phyloP scores from a whole-genome alignment of 1,140 invertebrate genomes.

The Chionoecetes opilio region DNA sequence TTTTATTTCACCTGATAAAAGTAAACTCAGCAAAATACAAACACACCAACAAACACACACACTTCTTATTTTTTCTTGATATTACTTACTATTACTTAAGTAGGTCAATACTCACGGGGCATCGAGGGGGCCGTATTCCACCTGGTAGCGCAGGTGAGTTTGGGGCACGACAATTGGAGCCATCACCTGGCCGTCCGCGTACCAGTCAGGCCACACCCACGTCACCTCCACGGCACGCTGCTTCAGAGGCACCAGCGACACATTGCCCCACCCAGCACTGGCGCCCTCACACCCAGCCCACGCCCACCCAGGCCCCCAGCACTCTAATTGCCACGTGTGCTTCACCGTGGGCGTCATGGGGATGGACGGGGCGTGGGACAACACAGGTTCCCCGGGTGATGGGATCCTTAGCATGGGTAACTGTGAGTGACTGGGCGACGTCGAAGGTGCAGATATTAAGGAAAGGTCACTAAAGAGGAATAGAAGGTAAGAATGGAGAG shows the following conservation, averaged over 20 bases:
- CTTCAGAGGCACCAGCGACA: constrained; percentile 66
- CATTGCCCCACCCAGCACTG: constrained; percentile 72
- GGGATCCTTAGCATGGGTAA: constrained; percentile 50
- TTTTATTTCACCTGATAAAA: too few relatives aligned
- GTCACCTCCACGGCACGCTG: constrained; percentile 74
- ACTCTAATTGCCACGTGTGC: constrained; percentile 70
- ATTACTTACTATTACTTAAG: too few relatives aligned
- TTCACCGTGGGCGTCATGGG: constrained; percentile 38
- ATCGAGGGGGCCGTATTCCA: constrained; percentile 70
- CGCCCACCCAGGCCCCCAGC: constrained; percentile 68
- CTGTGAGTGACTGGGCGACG: background rate
- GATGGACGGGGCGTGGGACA: background rate
- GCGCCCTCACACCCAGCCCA: constrained; percentile 72
- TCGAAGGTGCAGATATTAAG: background rate
- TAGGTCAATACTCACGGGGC: constrained; percentile 73
- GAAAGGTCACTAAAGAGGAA: background rate
- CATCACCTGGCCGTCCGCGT: background rate
- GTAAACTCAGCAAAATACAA: too few relatives aligned
- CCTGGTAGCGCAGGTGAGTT: constrained; percentile 58
- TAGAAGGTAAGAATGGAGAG: background rate
- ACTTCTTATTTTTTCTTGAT: too few relatives aligned
- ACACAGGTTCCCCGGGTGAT: constrained; percentile 49
- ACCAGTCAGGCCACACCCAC: constrained; percentile 72
- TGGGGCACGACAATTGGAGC: background rate
- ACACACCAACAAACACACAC: too few relatives aligned